Conservation (phyloP, 2,113 vertebrate genomes). For the Rhea americana region DNA sequence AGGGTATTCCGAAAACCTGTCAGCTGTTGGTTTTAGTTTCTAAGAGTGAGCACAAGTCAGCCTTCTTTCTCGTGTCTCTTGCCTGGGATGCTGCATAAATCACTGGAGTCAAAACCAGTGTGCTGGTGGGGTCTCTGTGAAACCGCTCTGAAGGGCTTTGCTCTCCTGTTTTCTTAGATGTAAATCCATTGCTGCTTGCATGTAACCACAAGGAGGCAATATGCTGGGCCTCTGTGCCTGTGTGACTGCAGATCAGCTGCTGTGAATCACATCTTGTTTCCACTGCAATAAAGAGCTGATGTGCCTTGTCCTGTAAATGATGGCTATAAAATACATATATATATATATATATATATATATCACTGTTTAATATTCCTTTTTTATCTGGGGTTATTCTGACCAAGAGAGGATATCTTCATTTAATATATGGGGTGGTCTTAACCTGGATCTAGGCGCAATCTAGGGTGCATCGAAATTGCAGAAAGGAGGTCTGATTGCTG, state of each 20-base stretch:
- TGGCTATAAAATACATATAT: not conserved
- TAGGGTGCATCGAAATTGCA: not conserved
- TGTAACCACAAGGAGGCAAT: not conserved
- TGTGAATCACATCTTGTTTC: not conserved
- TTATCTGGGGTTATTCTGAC: not conserved
- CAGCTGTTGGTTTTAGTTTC: not conserved
- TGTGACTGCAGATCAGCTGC: not conserved
- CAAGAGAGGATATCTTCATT: not conserved
- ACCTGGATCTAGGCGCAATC: not conserved
- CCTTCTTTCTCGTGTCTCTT: not conserved
- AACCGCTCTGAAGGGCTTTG: not conserved
- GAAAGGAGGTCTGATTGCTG: not conserved
- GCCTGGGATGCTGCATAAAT: not conserved
- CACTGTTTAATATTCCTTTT: not conserved
- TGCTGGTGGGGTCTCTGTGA: not conserved
- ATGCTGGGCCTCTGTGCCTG: not conserved
- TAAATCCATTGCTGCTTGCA: not conserved
- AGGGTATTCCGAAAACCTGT: not conserved
- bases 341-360: too few relatives aligned
- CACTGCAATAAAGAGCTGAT: not conserved
- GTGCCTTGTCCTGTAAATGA: not conserved
- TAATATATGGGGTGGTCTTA: not conserved
- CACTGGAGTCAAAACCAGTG: not conserved
- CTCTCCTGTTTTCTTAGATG: accelerated
- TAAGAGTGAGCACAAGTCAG: not conserved